Evolutionary conservation across 2,113 vertebrate species (phyloP).

Genomic region (Nothobranchius kuhntae): DNA sequence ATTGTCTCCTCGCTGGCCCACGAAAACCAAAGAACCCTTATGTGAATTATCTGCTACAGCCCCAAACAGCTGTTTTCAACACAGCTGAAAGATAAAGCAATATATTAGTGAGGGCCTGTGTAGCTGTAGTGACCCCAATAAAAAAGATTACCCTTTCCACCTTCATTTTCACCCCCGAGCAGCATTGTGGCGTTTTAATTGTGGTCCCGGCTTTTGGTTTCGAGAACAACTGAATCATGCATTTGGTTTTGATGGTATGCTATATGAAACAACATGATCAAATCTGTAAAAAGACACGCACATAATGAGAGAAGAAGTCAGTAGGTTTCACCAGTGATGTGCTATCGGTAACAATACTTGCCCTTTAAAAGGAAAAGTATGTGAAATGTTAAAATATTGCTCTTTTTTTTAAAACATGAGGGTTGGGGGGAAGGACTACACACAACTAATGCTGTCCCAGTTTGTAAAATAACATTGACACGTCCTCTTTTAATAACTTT

Average conservation of each 20-base stretch:
- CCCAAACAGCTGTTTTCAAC: slow-evolving; percentile 83
- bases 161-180: slow-evolving; percentile 69
- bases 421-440: neutral
- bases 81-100: slow-evolving; percentile 81
- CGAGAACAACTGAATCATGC: slow-evolving; percentile 51
- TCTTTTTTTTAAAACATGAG: neutral
- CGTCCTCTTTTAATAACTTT: slow-evolving; percentile 68
- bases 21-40: slow-evolving; percentile 70
- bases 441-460: slow-evolving; percentile 2
- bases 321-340: neutral
- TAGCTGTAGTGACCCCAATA: slow-evolving; percentile 72
- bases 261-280: neutral
- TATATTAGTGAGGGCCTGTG: slow-evolving; percentile 73
- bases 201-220: slow-evolving; percentile 57
- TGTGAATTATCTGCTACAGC: slow-evolving; percentile 84
- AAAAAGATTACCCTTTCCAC: slow-evolving; percentile 76
- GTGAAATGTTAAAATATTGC: neutral
- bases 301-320: neutral
- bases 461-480: slow-evolving; percentile 36
- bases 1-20: slow-evolving; percentile 79
- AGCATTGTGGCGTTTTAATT: slow-evolving; percentile 67
- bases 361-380: neutral
- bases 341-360: neutral
- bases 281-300: neutral
- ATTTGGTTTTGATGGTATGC: slow-evolving; percentile 54